Conservation (phyloP, 2,888 invertebrate species). For the Scelioninae gen. 1 region DNA sequence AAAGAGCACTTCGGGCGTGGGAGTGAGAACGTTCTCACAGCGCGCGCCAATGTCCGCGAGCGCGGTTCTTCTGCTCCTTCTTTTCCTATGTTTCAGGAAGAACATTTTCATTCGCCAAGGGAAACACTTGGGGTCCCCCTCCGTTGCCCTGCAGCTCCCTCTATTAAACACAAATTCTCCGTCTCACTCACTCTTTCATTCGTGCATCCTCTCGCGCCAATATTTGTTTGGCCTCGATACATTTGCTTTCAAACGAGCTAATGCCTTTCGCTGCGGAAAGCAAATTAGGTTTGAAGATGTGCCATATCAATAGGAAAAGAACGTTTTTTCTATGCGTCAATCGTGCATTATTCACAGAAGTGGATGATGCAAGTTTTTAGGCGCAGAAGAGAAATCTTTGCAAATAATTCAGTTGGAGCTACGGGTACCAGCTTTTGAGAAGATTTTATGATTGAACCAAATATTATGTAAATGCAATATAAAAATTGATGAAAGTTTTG, state of each 20-base stretch:
- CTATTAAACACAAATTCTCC: conserved; percentile 10
- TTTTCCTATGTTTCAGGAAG: conserved; percentile 71
- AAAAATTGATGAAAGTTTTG: too few relatives aligned
- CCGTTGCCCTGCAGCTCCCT: background rate
- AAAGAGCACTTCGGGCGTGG: conserved; percentile 82
- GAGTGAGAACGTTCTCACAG: conserved; percentile 84
- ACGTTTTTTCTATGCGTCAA: background rate
- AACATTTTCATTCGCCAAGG: conserved; percentile 68
- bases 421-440: background rate
- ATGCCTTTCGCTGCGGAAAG: conserved; percentile 38
- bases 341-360: background rate
- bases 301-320: conserved; percentile 17
- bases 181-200: conserved; percentile 25
- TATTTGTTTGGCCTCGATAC: conserved; percentile 63
- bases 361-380: conserved; percentile 20
- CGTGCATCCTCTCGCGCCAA: conserved; percentile 37
- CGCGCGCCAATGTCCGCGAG: conserved; percentile 73
- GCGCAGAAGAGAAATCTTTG: background rate
- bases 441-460: too few relatives aligned
- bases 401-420: conserved; percentile 11
- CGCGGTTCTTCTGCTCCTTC: conserved; percentile 49
- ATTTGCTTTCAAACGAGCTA: conserved; percentile 55
- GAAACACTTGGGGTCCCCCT: conserved; percentile 13
- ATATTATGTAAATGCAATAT: too few relatives aligned
- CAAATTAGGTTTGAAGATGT: conserved; percentile 32